These are phyloP conservation scores for Papilio protenor DNA, from an alignment of 2,888 invertebrate genomes.

Conservation along the genomic window DNA sequence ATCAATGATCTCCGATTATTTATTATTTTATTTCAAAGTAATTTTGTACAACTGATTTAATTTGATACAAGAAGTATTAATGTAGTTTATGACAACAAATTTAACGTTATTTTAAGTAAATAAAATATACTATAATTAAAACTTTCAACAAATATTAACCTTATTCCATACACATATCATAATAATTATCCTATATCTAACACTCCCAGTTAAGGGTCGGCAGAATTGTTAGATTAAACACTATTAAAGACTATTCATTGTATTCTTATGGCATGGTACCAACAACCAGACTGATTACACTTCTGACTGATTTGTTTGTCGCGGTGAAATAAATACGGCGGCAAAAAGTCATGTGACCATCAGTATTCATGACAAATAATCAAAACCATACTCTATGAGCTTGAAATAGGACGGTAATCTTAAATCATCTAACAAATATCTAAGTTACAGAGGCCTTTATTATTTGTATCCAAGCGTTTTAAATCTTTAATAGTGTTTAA, in stretches of 20 bases:
- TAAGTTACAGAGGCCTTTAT: conserved; percentile 2
- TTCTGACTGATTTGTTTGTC: not conserved
- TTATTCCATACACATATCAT: conserved; percentile 38
- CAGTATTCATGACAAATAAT: conserved; percentile 19
- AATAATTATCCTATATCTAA: conserved; percentile 41
- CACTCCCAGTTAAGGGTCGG: conserved; percentile 27
- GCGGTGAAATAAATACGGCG: not conserved
- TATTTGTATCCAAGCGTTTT: conserved; percentile 7
- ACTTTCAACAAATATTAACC: conserved; percentile 38
- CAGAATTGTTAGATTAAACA: conserved; percentile 40
- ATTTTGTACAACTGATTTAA: conserved; percentile 15
- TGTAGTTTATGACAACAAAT: conserved; percentile 23
- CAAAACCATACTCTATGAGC: conserved; percentile 16
- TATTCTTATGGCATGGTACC: not conserved
- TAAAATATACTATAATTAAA: conserved; percentile 38
- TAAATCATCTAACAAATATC: conserved; percentile 12
- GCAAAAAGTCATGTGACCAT: not conserved
- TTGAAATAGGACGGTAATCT: conserved; percentile 36
- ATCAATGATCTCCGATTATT: not conserved
- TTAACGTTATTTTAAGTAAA: conserved; percentile 34
- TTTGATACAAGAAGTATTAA: conserved; percentile 28
- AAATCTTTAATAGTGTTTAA: conserved; percentile 34
- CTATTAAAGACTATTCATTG: conserved; percentile 14
- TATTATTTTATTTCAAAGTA: not conserved
- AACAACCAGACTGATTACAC: not conserved